Percentiles rank a stretch among this genome's conserved stretches.
Conservation (phyloP, 2,113 vertebrate genomes). For the Cyanoramphus novaezelandiae region DNA sequence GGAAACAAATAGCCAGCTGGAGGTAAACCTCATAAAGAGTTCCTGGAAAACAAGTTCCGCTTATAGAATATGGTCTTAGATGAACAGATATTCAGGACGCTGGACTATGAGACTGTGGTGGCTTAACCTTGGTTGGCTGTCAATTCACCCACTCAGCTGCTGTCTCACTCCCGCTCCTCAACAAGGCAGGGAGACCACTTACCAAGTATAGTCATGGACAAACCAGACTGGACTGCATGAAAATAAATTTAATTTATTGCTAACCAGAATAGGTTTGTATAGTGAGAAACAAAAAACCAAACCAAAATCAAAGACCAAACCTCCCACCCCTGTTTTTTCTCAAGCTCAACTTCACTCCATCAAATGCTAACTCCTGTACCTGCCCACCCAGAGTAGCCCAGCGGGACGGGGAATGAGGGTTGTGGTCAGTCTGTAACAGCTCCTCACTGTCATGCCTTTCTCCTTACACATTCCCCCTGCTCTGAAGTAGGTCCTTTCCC, state of each 20-base stretch:
- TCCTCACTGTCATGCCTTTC: background rate
- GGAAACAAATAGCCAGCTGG: background rate
- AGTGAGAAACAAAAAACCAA: background rate
- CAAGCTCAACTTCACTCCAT: background rate
- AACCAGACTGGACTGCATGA: background rate
- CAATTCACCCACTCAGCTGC: background rate
- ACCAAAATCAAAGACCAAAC: background rate
- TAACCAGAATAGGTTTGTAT: background rate
- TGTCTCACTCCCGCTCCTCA: background rate
- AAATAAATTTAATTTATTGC: background rate
- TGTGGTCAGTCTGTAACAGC: background rate
- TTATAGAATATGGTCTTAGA: background rate
- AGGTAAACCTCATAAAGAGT: background rate
- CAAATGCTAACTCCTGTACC: fast-evolving
- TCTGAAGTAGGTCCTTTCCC: background rate
- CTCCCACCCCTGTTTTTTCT: fast-evolving
- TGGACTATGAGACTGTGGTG: background rate
- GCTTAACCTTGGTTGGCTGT: background rate
- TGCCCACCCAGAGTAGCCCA: fast-evolving
- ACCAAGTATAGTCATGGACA: background rate
- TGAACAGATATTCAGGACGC: background rate
- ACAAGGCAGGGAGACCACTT: background rate
- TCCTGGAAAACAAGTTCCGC: background rate
- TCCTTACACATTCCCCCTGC: background rate
- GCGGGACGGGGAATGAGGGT: background rate